These are phyloP conservation scores for Cryptocephalus moraei DNA, from an alignment of 2,888 invertebrate genomes.

Conservation along the genomic window DNA sequence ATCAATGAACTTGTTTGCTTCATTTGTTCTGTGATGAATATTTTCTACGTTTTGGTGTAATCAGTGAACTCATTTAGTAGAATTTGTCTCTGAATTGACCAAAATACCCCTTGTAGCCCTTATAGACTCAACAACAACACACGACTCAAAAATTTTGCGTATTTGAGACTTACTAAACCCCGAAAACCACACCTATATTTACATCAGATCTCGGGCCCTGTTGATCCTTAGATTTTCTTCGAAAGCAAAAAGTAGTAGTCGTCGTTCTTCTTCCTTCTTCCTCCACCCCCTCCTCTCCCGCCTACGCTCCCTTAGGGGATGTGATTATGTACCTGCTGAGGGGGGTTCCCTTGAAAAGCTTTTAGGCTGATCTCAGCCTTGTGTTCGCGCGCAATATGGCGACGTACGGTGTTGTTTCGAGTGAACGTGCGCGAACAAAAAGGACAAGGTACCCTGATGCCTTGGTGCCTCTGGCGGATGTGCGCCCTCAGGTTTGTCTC, in stretches of 20 bases:
- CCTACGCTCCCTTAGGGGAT: constrained; percentile 42
- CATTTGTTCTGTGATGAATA: no score
- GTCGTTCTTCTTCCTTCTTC: no score
- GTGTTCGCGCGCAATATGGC: constrained; percentile 85
- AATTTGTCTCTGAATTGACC: no score
- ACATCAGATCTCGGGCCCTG: constrained; percentile 22
- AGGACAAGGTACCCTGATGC: constrained; percentile 84
- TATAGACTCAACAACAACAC: no score
- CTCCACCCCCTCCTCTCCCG: neutral
- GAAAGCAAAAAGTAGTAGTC: no score
- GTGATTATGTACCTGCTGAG: constrained; percentile 50
- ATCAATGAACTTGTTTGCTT: no score
- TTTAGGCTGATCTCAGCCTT: constrained; percentile 59
- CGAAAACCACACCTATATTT: constrained; percentile 15
- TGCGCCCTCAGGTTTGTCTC: constrained; percentile 88
- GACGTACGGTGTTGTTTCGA: constrained; percentile 82
- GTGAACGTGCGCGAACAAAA: constrained; percentile 86
- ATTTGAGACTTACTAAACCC: constrained; percentile 3
- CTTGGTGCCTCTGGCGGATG: constrained; percentile 84
- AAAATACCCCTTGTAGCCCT: no score
- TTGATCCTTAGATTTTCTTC: neutral
- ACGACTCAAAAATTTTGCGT: no score
- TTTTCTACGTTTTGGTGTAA: no score
- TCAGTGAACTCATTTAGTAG: no score
- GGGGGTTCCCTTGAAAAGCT: constrained; percentile 40